Base-by-base conservation (phyloP, 2,113 vertebrate genomes). In the Trogon surrucura region DNA sequence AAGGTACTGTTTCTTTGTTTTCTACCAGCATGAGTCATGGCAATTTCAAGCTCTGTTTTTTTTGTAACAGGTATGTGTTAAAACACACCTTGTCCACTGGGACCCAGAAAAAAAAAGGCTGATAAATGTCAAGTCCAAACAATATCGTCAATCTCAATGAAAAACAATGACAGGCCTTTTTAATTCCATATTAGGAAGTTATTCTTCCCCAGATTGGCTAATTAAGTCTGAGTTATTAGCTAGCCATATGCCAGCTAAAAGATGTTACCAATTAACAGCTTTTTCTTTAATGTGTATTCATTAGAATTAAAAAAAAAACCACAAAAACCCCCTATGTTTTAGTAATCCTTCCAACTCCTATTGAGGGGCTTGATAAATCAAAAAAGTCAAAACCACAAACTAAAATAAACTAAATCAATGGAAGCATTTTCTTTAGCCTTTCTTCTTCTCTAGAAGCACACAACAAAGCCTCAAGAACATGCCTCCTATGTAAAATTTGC, bases 221-320 rank as follows among this genome's bases (percentile, higher is more conserved):
- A 95, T 94, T 96, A 98, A 98, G 73, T 92, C 96, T 96, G 97
- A 98, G 98, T 99, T 98, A 98, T 98, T 97, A 98, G 97, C 78
- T 97, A 96, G 88, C 98, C 98, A 98, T 98, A 98, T 98, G 98
- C 97, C 96, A 95, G 74, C 96, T 97, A 98, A 94, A 98, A 97
- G 95, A 97, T 91, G 75, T 65, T 88, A 95, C 82, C 84, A 93
- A 96, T 97, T 96, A 94, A 72, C 65, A 91, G 72, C 26, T 61
- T 53, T 80, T 88, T 81, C 75, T 50, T 20, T 3, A 62, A 69
- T 58, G n/a, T 70, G 69, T 69, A 69, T 85, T 94, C 56, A 88
- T 95, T 89, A 91, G 64, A 51, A 45, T 41, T 41, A 41, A 90
- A 85, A 94, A 93, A 13, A 91, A 58, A 19, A 3, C 50, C 65